Conservation (phyloP, 2,113 vertebrate species). For the Silurus meridionalis region DNA sequence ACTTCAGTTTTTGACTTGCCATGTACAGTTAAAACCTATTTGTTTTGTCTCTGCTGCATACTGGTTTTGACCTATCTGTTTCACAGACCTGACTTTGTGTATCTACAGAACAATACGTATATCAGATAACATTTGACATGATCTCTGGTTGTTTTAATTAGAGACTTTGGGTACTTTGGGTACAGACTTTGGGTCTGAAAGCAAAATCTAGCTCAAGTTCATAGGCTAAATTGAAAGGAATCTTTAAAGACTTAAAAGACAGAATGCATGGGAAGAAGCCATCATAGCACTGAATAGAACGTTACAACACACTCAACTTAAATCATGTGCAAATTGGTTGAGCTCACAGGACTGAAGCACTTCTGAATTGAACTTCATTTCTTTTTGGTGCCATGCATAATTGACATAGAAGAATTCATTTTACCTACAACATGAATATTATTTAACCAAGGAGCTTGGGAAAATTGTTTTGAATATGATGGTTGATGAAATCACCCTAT, state of each 20-base stretch:
- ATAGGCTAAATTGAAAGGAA: conserved; percentile 15
- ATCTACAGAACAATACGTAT: not conserved
- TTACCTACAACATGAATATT: conserved; percentile 17
- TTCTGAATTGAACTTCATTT: conserved; percentile 1
- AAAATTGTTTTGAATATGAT: conserved; percentile 38
- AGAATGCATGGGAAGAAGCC: conserved; percentile 12
- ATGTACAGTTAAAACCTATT: not conserved
- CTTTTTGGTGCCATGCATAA: conserved; percentile 20
- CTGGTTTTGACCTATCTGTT: not conserved
- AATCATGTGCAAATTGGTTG: conserved; percentile 18
- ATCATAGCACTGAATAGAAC: not conserved
- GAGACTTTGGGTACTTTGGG: not conserved
- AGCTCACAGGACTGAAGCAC: conserved; percentile 12
- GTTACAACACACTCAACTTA: conserved; percentile 11
- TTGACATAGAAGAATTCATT: not conserved
- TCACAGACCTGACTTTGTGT: not conserved
- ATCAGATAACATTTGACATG: not conserved
- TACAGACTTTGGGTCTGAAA: not conserved
- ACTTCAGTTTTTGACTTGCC: not conserved
- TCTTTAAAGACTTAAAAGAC: conserved; percentile 24
- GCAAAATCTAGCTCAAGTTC: not conserved
- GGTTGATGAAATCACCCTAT: conserved; percentile 16
- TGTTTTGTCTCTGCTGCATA: not conserved
- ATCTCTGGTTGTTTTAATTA: not conserved
- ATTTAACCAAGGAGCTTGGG: not conserved